Conservation (phyloP, 2,888 invertebrate genomes). For the Sphaerophoria taeniata region DNA sequence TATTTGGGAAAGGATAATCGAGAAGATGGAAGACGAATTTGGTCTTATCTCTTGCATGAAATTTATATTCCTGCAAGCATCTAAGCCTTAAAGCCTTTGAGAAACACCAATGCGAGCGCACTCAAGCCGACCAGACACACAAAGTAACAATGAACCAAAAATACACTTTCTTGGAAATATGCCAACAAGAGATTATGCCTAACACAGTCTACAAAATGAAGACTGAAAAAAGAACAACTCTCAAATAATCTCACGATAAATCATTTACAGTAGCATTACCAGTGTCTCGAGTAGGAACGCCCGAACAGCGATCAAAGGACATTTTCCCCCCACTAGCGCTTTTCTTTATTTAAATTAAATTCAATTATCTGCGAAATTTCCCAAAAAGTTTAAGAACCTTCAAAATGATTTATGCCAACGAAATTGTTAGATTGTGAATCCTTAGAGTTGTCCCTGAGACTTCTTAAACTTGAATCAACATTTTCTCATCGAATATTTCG, state of each 20-base stretch:
- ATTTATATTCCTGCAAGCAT: too few relatives aligned
- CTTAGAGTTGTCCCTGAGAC: background rate
- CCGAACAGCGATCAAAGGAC: background rate
- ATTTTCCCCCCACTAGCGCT: too few relatives aligned
- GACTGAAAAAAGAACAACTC: background rate
- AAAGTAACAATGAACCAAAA: background rate
- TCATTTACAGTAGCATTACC: constrained; percentile 23
- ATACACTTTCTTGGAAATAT: constrained; percentile 20
- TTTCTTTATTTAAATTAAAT: background rate
- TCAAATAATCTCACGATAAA: constrained; percentile 4
- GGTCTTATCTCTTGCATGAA: too few relatives aligned
- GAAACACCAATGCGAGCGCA: background rate
- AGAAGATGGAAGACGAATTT: background rate
- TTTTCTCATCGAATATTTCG: constrained; percentile 2
- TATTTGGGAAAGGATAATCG: background rate
- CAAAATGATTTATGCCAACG: constrained; percentile 22
- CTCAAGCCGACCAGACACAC: background rate
- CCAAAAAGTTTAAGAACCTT: background rate
- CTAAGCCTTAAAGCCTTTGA: background rate
- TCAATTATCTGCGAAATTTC: constrained; percentile 14
- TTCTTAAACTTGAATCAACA: constrained; percentile 3
- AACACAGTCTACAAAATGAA: background rate
- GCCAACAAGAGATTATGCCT: constrained; percentile 6
- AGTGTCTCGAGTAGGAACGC: constrained; percentile 1
- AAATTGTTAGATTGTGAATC: background rate